Conservation (phyloP, 2,888 invertebrate species). For the Didymodactylos carnosus region DNA sequence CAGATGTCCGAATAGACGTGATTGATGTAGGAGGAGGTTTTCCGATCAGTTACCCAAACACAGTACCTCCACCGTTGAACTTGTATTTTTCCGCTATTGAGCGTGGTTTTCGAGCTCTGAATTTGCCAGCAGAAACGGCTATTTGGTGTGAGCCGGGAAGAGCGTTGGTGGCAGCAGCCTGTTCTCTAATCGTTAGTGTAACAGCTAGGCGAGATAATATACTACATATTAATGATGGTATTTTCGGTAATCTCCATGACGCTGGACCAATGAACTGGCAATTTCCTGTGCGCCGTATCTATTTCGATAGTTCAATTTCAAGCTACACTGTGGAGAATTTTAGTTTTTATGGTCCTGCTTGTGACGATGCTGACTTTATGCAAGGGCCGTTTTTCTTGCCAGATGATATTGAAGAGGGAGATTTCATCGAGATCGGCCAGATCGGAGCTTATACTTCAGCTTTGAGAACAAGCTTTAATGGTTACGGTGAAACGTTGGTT, state of each 20-base stretch:
- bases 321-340: not conserved
- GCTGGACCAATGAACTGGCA: not conserved
- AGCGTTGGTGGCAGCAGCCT: not conserved
- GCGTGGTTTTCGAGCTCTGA: not conserved
- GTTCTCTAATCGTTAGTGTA: not conserved
- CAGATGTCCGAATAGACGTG: not conserved
- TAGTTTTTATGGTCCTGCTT: not conserved
- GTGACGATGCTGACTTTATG: not conserved
- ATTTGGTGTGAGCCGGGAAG: not conserved
- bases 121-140: not conserved
- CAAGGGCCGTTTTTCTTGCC: not conserved
- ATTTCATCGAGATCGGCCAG: not conserved
- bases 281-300: not conserved
- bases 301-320: not conserved
- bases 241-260: not conserved
- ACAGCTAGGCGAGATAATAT: not conserved
- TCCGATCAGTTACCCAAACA: not conserved
- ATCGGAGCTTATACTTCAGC: not conserved
- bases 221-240: not conserved
- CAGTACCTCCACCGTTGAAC: not conserved
- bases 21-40: not conserved
- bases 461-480: not conserved
- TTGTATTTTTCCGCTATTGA: not conserved
- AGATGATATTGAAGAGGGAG: not conserved
- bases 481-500: not conserved